phyloP scores from a whole-genome alignment of 2,113 vertebrate genomes.

The Actenoides lindsayi region DNA sequence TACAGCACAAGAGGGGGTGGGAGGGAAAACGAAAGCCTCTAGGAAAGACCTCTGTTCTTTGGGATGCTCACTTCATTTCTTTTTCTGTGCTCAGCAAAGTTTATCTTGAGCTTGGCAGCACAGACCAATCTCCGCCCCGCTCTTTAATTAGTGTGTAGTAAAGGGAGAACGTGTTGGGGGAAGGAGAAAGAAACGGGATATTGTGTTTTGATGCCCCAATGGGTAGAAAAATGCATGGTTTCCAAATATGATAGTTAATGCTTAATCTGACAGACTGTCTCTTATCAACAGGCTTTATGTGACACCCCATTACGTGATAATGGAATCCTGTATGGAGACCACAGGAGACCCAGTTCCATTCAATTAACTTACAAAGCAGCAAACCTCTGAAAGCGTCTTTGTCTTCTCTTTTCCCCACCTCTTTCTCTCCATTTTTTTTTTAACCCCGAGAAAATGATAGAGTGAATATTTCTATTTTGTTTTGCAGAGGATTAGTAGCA shows the following conservation, averaged over 20 bases:
- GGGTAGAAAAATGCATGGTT: conserved; percentile 27
- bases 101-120: background rate
- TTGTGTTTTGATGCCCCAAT: conserved; percentile 46
- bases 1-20: background rate
- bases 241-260: conserved; percentile 50
- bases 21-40: background rate
- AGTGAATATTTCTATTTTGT: conserved; percentile 62
- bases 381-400: conserved; percentile 49
- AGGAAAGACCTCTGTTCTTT: conserved; percentile 17
- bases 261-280: conserved; percentile 58
- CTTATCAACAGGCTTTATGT: conserved; percentile 47
- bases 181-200: background rate
- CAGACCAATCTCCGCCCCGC: background rate
- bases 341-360: conserved; percentile 49
- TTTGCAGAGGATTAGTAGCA: conserved; percentile 48
- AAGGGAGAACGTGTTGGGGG: background rate
- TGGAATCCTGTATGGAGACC: conserved; percentile 44
- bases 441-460: conserved; percentile 51
- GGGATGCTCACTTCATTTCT: conserved; percentile 27
- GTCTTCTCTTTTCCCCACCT: background rate
- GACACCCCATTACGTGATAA: conserved; percentile 58
- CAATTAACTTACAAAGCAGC: conserved; percentile 48
- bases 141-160: conserved; percentile 35
- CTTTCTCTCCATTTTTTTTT: background rate
- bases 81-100: conserved; percentile 46